Evolutionary conservation across 2,797 vertebrate species (phyloP).

Genomic region (Phoxinus dragarum): DNA sequence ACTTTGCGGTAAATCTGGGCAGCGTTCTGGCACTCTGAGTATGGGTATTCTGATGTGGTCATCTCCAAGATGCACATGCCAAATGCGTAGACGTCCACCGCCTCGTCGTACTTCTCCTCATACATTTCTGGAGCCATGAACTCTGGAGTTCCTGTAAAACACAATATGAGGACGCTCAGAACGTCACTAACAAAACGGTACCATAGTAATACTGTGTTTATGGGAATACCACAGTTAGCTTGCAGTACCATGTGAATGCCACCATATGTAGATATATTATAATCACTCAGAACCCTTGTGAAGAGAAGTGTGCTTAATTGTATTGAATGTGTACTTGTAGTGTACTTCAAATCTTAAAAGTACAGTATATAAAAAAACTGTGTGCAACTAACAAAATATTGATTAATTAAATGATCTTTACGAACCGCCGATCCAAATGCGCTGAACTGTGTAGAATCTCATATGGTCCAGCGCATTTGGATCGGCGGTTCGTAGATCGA

Average conservation of each 20-base stretch:
- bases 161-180: background rate
- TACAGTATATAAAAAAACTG: too few species aligned
- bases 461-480: too few species aligned
- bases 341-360: background rate
- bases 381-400: background rate
- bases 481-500: too few species aligned
- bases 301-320: background rate
- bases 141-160: slow-evolving; percentile 90
- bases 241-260: background rate
- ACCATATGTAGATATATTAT: background rate
- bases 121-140: slow-evolving; percentile 99
- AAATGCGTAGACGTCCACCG: slow-evolving; percentile 96
- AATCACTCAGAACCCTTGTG: background rate
- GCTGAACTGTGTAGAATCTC: too few species aligned
- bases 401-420: background rate
- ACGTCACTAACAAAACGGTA: background rate
- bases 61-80: slow-evolving; percentile 99
- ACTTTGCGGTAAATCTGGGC: slow-evolving; percentile 99
- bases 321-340: background rate
- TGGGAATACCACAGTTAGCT: background rate
- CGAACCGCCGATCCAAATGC: too few species aligned
- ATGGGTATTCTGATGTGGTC: slow-evolving; percentile 97
- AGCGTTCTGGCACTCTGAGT: slow-evolving; percentile 97
- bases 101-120: slow-evolving; percentile 97
- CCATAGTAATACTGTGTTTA: background rate